These are phyloP conservation scores for Jacana jacana DNA, from an alignment of 2,113 vertebrate genomes.

Conservation along the genomic window DNA sequence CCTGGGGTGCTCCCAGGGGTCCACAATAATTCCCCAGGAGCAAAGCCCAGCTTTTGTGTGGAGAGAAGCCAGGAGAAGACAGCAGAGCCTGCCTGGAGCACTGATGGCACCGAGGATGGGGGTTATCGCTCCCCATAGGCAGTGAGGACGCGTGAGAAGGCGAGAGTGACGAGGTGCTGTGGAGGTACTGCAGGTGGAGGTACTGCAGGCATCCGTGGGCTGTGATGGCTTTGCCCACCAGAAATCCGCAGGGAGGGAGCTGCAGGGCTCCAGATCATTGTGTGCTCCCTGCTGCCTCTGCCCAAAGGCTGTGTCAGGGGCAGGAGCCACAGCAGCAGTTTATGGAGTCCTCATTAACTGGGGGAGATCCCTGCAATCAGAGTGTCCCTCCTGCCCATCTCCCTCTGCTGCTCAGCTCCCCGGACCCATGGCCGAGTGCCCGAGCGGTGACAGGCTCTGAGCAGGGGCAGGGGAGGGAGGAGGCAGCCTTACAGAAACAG, in stretches of 20 bases:
- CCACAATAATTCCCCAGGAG: not conserved
- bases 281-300: not conserved
- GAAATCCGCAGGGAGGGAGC: not conserved
- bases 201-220: not conserved
- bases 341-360: accelerated
- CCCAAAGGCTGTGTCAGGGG: not conserved
- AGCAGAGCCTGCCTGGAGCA: not conserved
- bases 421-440: not conserved
- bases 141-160: not conserved
- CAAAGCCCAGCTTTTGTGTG: not conserved
- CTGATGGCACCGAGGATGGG: not conserved
- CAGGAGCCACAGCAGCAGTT: not conserved
- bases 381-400: not conserved
- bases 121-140: not conserved
- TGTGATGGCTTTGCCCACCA: not conserved
- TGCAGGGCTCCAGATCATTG: not conserved
- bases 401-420: not conserved
- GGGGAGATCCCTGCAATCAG: not conserved
- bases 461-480: not conserved
- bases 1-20: not conserved
- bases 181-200: not conserved
- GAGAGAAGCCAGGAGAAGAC: not conserved
- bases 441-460: not conserved
- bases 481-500: not conserved
- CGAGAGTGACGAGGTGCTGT: not conserved